Base-by-base conservation (phyloP, 2,888 invertebrate genomes). In the Venusia cambrica region DNA sequence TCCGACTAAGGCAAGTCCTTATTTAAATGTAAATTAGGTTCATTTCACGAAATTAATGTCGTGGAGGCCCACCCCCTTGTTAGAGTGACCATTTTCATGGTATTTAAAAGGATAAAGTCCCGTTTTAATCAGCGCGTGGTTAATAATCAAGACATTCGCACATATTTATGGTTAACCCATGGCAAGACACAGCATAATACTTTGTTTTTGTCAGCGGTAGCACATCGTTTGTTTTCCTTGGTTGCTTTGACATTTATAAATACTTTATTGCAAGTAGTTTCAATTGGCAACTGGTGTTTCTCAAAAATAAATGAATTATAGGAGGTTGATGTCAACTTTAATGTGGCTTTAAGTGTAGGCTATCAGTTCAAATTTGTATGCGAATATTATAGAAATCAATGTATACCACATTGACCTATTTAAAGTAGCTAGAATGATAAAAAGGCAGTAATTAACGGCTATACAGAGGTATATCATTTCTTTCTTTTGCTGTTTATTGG, bases 1-100 rank as follows among this genome's bases (percentile, higher is more conserved):
- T 87, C 85, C 76, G 62, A 65, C 84, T 85, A 87, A 87, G 85
- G 87, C 87, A 64, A 84, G 80, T 90, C 92, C 93, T 93, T 93
- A 93, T 93, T 93, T 93, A 93, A 93, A 93, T 93, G 93, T 91
- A 93, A 93, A 93, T 93, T 93, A 93, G 93, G 92, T 93, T 93
- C 93, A 93, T 93, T 93, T 92, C 92, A 91, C 92, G 91, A 93
- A 93, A 93, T 93, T 93, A 93, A 93, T 93, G 93, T 92, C 91
- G 87, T 83, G 73, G 78, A 81, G 84, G 69, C 76, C 83, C 89
- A 88, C 88, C 90, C 89, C 88, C 76, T 54, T 60, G 50, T 65
- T 70, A 61, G 46, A 45, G 75, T 71, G 70, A 55, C 85, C 79
- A 77, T 57, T 38, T 35, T 36, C 28, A 39, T 29, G 17, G 19